Base-by-base conservation (phyloP, 1,140 invertebrate species). In the Thalassaphorura encarpata region DNA sequence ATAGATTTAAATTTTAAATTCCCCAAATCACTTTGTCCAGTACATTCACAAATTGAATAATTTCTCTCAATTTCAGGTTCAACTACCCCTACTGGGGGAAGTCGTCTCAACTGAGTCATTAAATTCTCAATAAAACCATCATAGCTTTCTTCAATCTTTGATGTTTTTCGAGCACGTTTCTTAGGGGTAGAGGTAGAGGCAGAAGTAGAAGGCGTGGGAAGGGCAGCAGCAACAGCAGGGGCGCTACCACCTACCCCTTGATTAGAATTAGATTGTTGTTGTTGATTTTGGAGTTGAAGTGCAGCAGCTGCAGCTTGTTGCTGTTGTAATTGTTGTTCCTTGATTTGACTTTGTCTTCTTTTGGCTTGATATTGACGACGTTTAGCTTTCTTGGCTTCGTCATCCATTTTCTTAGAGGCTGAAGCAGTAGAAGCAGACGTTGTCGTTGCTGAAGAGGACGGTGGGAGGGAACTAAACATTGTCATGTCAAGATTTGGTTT, bases 61-160 rank as follows among this genome's bases (percentile, higher is more conserved):
- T n/a, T n/a, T n/a, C n/a, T n/a, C n/a, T n/a, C n/a, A n/a, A 97
- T 75, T 53, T 83, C 73, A 16, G 94, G 93, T 70, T 97, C 93
- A 57, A 88, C 78, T 40, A 97, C 85, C 57, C 82, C 79, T 73
- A 97, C 82, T 6, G 84, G 78, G 16, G 87, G 88, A 64, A 96
- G 76, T 55, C 83, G 80, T 27, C 87, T 76, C 33, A 97, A 70
- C 68, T 95, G 89, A 23, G 76, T 75, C 79, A 94, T 85, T 27
- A 95, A 75, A 66, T 83, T 84, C 65, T 93, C 91, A 61, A 92
- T 84, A 67, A 85, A 93, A 6, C 81, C 82, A 69, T 94, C 90
- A 70, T 90, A 89, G 72, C 94, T 89, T 74, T 94, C 90, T 66
- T 92, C 86, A 16, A 86, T 75, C 66, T 87, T 85, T 2, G 85